A percentile compares a stretch with the other conserved stretches of the same genome.
Conservation (phyloP, 2,888 invertebrate species). For the Entomobrya proxima region DNA sequence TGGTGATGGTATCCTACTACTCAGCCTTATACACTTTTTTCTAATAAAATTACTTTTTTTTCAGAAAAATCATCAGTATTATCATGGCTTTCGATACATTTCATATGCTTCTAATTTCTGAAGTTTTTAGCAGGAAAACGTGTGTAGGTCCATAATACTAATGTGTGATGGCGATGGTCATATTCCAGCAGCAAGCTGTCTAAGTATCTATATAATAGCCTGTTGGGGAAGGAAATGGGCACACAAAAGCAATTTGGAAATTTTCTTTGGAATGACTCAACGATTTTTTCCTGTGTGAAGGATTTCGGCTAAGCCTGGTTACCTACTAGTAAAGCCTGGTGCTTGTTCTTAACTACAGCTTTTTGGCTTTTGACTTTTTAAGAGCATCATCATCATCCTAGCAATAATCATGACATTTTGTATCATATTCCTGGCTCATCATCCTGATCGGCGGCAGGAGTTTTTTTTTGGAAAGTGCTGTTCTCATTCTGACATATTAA, state of each 20-base stretch:
- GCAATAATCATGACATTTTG: conserved; percentile 55
- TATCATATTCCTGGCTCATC: conserved; percentile 53
- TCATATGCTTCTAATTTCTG: too few species aligned
- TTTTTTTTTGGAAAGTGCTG: conserved; percentile 40
- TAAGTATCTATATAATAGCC: background rate
- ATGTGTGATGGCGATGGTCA: background rate
- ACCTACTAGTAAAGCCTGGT: conserved; percentile 33
- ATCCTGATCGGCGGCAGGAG: background rate
- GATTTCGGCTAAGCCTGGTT: conserved; percentile 18
- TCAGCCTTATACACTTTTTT: conserved; percentile 6
- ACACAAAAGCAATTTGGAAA: conserved; percentile 61
- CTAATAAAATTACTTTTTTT: conserved; percentile 28
- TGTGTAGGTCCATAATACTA: too few species aligned
- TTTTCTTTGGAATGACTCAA: conserved; percentile 57
- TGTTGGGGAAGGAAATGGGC: conserved; percentile 43
- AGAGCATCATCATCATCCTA: conserved; percentile 50
- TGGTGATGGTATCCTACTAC: too few species aligned
- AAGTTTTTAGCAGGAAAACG: too few species aligned
- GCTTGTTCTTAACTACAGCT: conserved; percentile 8
- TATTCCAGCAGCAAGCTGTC: background rate
- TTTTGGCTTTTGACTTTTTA: conserved; percentile 59
- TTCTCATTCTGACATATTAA: conserved; percentile 63
- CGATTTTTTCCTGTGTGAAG: conserved; percentile 41
- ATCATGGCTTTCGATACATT: background rate
- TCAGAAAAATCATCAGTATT: background rate